Evolutionary conservation across 1,140 invertebrate genomes (phyloP), one percentile per base, ranked within the genome.

Genomic region (Oedothorax gibbosus): DNA sequence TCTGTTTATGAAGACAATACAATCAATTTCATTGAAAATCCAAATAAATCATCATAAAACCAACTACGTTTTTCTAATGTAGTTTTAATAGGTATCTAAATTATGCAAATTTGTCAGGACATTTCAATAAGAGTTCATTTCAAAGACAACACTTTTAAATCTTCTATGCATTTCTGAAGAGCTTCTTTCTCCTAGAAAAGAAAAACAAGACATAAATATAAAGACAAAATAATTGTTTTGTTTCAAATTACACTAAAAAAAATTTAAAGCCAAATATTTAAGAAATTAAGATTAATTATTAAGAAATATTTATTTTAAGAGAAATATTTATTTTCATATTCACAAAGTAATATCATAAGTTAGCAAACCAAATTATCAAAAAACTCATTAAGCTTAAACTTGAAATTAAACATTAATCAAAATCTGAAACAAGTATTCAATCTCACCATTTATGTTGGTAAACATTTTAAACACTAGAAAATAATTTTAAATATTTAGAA

Each of bases 151-250:
- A 54, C 0, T 88, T 95, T 94, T 87, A 99, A 92, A 91, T 98
- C 96, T 53, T 92, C 92, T 88, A 99, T 95, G 91, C 97, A 98
- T 89, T 95, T 95, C 89, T 95, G 93, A 68, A 99, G 92, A 84
- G 94, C 94, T 85, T 96, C 94, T 90, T 97, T 96, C 90, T 99
- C 97, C 89, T 91, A 15, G 65, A 51, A 87, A 86, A 62, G 79
- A 60, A 69, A 86, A 64, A 77, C 76, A 71, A 5, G 35, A 35
- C 35, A 35, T 35, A 35, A 35, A 35, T 35, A 35, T 35, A 35
- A 35, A 35, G 35, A 5, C 35, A 35, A 35, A 35, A 35, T 35
- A 35, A 35, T 35, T 35, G 35, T 35, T 35, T 5, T 35, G 35
- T 35, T 35, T 35, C 35, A 35, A 35, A 35, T 35, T 35, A 35